Evolutionary conservation across 2,113 vertebrate genomes (phyloP).

Genomic region (Pollachius pollachius): DNA sequence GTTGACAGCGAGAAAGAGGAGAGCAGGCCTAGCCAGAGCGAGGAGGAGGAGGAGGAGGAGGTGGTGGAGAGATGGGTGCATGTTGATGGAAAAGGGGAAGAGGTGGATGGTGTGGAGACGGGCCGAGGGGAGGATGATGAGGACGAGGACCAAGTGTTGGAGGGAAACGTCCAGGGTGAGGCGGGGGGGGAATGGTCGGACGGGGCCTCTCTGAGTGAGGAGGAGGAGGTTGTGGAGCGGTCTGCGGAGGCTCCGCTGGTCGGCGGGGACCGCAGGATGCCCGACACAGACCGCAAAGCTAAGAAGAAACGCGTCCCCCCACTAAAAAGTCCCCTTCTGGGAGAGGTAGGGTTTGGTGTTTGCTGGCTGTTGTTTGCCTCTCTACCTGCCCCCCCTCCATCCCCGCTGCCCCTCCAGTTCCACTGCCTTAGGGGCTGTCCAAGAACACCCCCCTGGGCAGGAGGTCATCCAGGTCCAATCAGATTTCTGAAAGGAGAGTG

Average conservation of each 20-base stretch:
- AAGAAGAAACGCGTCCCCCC: not conserved
- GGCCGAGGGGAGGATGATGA: slow-evolving; percentile 18
- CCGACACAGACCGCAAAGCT: no score
- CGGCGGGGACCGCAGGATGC: no score
- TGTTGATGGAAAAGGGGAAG: slow-evolving; percentile 9
- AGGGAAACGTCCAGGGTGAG: slow-evolving; percentile 19
- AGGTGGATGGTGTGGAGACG: slow-evolving; percentile 16
- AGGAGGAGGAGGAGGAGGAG: not conserved
- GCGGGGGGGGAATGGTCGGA: not conserved
- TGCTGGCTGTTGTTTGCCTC: slow-evolving; percentile 2
- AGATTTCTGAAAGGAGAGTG: not conserved
- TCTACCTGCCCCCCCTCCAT: not conserved
- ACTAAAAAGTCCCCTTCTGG: slow-evolving; percentile 24
- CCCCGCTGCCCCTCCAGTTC: slow-evolving; percentile 27
- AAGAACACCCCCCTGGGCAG: not conserved
- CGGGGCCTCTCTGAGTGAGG: slow-evolving; percentile 3
- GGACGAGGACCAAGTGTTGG: slow-evolving; percentile 16
- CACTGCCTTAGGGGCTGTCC: slow-evolving; percentile 50
- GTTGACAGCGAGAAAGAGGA: not conserved
- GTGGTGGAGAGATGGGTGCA: not conserved
- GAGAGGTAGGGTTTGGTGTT: slow-evolving; percentile 63
- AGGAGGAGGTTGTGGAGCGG: slow-evolving; percentile 5
- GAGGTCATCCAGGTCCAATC: not conserved
- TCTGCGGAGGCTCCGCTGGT: no score
- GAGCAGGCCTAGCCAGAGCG: not conserved